Percentiles rank a stretch among this genome's conserved stretches.
Evolutionary conservation across 2,888 invertebrate species (phyloP).

Genomic region (Psylliodes chrysocephalus): DNA sequence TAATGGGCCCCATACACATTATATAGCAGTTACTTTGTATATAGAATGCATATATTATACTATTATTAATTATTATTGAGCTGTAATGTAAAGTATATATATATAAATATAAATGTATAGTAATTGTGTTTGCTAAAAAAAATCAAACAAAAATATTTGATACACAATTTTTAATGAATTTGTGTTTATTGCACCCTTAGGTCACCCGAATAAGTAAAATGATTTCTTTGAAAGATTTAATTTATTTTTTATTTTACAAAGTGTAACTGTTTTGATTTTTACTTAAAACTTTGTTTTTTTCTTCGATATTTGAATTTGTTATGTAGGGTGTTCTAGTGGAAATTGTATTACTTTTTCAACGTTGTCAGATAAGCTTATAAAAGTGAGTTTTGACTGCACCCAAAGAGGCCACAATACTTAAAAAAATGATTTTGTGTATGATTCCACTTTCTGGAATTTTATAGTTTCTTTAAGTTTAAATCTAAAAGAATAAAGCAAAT

Average conservation of each 20-base stretch:
- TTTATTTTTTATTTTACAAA: neutral
- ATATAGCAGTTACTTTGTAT: slow-evolving; percentile 28
- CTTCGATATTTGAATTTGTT: neutral
- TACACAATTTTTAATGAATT: slow-evolving; percentile 12
- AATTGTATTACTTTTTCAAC: neutral
- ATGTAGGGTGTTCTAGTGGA: neutral
- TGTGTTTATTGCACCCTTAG: slow-evolving; percentile 20
- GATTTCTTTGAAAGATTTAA: neutral
- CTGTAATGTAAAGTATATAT: slow-evolving; percentile 29
- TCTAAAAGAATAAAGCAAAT: too few species aligned
- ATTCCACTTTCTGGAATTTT: too few species aligned
- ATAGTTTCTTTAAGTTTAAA: too few species aligned
- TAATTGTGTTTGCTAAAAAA: slow-evolving; percentile 25
- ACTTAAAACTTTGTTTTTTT: neutral
- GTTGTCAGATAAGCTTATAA: neutral
- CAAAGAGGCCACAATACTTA: too few species aligned
- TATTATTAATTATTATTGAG: slow-evolving; percentile 25
- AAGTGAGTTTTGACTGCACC: neutral
- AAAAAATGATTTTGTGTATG: too few species aligned
- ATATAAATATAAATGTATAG: slow-evolving; percentile 32
- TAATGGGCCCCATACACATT: neutral
- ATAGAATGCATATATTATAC: slow-evolving; percentile 23
- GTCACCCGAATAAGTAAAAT: neutral
- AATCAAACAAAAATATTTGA: slow-evolving; percentile 22
- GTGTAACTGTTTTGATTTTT: slow-evolving; percentile 1